A percentile compares a stretch with the other conserved stretches of the same genome.
These are phyloP conservation scores for Turritopsis rubra DNA, from an alignment of 30 jellyfish, hydroid and myxozoan species.

Conservation along the genomic window DNA sequence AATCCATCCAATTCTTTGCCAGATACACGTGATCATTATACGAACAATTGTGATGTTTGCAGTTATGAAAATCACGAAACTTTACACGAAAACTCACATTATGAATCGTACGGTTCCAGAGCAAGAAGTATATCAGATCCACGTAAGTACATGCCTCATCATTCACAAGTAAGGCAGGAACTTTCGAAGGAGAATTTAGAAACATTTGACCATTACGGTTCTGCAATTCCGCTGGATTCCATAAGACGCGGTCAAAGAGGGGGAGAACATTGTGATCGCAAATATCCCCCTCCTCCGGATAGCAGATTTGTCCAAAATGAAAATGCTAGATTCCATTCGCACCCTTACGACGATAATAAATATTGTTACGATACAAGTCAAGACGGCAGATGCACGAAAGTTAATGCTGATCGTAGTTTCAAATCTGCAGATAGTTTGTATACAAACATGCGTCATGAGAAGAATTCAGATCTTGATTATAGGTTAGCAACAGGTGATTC, in stretches of 20 bases:
- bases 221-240: not conserved
- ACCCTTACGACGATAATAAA: not conserved
- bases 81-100: not conserved
- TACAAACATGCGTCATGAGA: not conserved
- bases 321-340: not conserved
- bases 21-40: conserved; percentile 12
- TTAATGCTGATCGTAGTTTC: not conserved
- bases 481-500: not conserved
- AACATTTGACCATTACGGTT: conserved; percentile 2
- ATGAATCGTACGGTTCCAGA: not conserved
- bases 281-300: conserved; percentile 10
- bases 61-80: conserved; percentile 1
- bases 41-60: conserved; percentile 3
- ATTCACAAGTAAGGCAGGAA: not conserved
- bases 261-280: not conserved
- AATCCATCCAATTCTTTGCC: not conserved
- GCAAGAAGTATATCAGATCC: conserved; percentile 16
- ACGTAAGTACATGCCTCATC: not conserved
- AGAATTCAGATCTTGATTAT: too few species aligned
- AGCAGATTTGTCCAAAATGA: not conserved
- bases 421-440: not conserved
- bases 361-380: not conserved
- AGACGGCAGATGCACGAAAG: not conserved
- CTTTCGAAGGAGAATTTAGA: conserved; percentile 12
- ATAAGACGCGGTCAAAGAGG: not conserved